Percentiles rank a stretch among this genome's conserved stretches.
These are phyloP conservation scores for Halisarca cf. caerulea DNA, from an alignment of 37 sponge, comb jelly and placozoan genomes.

Conservation along the genomic window DNA sequence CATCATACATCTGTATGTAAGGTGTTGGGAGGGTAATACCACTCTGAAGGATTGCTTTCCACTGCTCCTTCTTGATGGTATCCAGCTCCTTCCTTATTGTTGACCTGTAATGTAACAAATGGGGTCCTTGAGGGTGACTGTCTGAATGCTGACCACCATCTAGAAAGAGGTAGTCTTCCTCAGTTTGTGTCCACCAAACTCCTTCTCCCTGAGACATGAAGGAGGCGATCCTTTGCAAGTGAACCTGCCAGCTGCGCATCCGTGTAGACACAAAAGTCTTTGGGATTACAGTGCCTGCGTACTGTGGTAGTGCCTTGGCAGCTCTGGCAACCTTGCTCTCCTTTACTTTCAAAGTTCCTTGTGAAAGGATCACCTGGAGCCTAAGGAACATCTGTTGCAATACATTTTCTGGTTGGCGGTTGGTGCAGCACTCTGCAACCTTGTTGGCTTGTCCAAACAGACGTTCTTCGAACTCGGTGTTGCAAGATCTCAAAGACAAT, in stretches of 20 bases:
- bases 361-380: neutral
- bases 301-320: neutral
- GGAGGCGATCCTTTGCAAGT: neutral
- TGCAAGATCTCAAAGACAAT: constrained; percentile 8
- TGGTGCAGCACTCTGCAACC: constrained; percentile 19
- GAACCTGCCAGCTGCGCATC: constrained; percentile 23
- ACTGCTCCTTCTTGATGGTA: neutral
- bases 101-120: constrained; percentile 9
- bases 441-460: constrained; percentile 25
- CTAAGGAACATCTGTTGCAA: neutral
- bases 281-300: constrained; percentile 10
- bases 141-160: constrained; percentile 20
- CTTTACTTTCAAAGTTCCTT: neutral
- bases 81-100: neutral
- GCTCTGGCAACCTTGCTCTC: constrained; percentile 8
- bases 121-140: constrained; percentile 11
- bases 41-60: neutral
- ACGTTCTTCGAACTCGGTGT: constrained; percentile 35
- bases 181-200: constrained; percentile 19
- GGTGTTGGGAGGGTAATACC: constrained; percentile 11
- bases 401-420: constrained; percentile 35
- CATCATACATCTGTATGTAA: constrained; percentile 17
- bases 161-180: neutral
- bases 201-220: constrained; percentile 12
- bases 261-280: neutral